Base-by-base conservation (phyloP, 2,797 vertebrate species). In the Sphenodon punctatus region DNA sequence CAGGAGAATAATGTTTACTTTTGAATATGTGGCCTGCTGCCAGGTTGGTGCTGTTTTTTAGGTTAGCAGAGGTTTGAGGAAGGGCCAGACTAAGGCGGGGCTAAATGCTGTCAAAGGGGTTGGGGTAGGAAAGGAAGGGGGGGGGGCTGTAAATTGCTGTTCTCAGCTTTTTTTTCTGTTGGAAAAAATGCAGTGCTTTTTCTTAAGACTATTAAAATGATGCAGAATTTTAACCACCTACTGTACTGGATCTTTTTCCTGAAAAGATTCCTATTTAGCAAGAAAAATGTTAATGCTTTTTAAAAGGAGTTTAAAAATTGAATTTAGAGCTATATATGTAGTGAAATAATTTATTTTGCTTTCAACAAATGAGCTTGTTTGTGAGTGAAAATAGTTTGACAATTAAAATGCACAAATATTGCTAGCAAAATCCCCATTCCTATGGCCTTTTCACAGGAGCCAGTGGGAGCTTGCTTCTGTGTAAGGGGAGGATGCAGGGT, bases 21-120 rank as follows among this genome's bases (percentile, higher is more conserved):
- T 89, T 82, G 90, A 93, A 88, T 83, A 43, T 30, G 20, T 88
- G 88, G 90, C 82, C 36, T 23, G 32, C 48, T 84, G 91, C 92
- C 93, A 94, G 88, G 34, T 88, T 93, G 92, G 92, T 91, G 84
- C 77, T 89, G 82, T 88, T 84, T 94, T 92, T 93, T 91, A 90
- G 91, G 90, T 88, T 92, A 93, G 92, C 92, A 89, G 90, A 95
- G 95, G 94, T 92, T 92, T 84, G 91, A 90, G 91, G 93, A 92
- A 90, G 90, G 88, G 82, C 87, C 89, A 83, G 85, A 82, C 86
- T 84, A 88, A 92, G 93, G 93, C 80, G 92, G 87, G 88, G 92
- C 71, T 74, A 78, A 72, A 80, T 83, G 75, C 80, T 89, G 83
- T 86, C 81, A 89, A 87, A n/a, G n/a, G n/a, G n/a, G n/a, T n/a